These are phyloP conservation scores for Leptobrachium ailaonicum DNA, from an alignment of 2,113 vertebrate genomes.

Conservation along the genomic window DNA sequence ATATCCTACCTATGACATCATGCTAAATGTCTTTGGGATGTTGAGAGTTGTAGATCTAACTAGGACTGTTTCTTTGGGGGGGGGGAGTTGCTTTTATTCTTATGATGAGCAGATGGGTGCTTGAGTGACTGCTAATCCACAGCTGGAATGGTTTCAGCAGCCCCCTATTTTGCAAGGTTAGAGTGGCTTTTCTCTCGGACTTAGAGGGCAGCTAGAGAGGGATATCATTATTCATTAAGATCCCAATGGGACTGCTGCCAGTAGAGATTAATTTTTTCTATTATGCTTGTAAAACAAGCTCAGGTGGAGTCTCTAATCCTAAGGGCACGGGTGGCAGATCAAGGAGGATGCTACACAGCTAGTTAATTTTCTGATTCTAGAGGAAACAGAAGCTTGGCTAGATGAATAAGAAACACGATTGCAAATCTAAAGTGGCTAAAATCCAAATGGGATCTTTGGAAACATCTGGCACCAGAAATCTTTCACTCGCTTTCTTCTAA, in stretches of 20 bases:
- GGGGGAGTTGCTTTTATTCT: constrained; percentile 59
- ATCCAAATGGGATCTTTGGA: constrained; percentile 79
- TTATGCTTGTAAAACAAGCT: constrained; percentile 87
- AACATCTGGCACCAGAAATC: constrained; percentile 79
- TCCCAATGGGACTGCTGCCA: constrained; percentile 82
- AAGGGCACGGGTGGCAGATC: constrained; percentile 84
- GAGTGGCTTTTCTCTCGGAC: constrained; percentile 85
- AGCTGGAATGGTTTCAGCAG: constrained; percentile 82
- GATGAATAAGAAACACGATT: constrained; percentile 85
- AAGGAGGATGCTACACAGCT: constrained; percentile 87
- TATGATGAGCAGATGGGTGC: constrained; percentile 80
- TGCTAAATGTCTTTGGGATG: neutral
- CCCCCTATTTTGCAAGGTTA: constrained; percentile 78
- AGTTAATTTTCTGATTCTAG: constrained; percentile 87
- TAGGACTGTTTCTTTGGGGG: neutral
- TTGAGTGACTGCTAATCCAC: constrained; percentile 84
- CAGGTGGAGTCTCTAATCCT: constrained; percentile 86
- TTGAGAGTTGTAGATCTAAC: neutral
- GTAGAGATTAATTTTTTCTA: constrained; percentile 88
- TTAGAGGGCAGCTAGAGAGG: constrained; percentile 82
- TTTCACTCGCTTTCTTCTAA: constrained; percentile 70
- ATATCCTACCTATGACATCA: constrained; percentile 12
- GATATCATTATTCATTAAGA: constrained; percentile 88
- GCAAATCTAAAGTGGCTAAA: constrained; percentile 82
- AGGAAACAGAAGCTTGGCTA: constrained; percentile 83